Conservation (phyloP, 2,888 invertebrate genomes). For the Lepidochrysops patricia region DNA sequence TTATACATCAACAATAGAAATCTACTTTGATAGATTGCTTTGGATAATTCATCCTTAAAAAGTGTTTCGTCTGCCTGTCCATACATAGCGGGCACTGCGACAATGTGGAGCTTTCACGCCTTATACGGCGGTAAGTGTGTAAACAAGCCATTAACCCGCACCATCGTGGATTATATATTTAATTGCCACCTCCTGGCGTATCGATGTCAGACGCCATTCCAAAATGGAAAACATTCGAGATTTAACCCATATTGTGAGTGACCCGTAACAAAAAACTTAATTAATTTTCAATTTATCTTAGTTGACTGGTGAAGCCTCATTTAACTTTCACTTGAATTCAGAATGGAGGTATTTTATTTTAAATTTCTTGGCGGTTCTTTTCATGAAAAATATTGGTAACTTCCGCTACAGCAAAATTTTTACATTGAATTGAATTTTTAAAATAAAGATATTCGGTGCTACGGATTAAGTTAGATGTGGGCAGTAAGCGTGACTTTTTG, state of each 20-base stretch:
- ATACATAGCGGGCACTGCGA: conserved; percentile 49
- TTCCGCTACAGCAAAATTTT: neutral
- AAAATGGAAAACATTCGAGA: conserved; percentile 18
- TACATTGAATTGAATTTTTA: neutral
- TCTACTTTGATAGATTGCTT: conserved; percentile 2
- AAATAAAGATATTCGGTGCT: neutral
- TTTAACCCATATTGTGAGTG: conserved; percentile 14
- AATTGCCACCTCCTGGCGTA: conserved; percentile 55
- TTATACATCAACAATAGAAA: neutral
- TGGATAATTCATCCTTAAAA: conserved; percentile 26
- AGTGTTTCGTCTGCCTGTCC: conserved; percentile 49
- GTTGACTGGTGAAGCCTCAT: neutral
- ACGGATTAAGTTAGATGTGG: neutral
- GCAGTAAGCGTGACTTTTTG: conserved; percentile 12
- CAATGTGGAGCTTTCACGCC: conserved; percentile 70
- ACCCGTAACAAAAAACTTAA: conserved; percentile 13
- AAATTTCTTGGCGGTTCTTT: neutral
- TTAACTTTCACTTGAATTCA: neutral
- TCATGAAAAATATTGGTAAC: neutral
- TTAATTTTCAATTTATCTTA: conserved; percentile 1
- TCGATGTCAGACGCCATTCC: conserved; percentile 15
- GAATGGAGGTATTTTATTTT: neutral
- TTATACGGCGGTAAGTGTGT: conserved; percentile 57
- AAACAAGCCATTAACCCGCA: conserved; percentile 60
- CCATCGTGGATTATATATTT: conserved; percentile 58